Evolutionary conservation across 2,797 vertebrate genomes (phyloP).

Genomic region (Trachurus trachurus): DNA sequence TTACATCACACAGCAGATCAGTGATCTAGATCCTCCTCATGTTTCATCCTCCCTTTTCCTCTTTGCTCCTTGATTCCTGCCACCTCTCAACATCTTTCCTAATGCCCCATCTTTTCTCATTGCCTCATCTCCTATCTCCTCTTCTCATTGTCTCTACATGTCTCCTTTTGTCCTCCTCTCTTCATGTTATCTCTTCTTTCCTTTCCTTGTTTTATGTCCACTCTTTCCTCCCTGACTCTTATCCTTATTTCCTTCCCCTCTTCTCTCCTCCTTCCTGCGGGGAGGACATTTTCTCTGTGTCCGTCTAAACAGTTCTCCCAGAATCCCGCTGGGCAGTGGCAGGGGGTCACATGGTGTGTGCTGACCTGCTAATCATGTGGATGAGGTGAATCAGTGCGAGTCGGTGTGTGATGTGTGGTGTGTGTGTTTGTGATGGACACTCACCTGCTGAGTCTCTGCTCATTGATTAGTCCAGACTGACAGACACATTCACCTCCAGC

Average conservation of each 20-base stretch:
- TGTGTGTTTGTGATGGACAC: constrained; percentile 37
- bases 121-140: not conserved
- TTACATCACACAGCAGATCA: constrained; percentile 15
- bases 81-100: too few species aligned
- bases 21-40: not conserved
- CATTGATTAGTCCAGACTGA: constrained; percentile 67
- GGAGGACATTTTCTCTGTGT: constrained; percentile 10
- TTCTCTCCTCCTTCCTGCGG: constrained; percentile 17
- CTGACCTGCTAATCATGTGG: constrained; percentile 42
- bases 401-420: constrained; percentile 18
- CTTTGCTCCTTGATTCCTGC: too few species aligned
- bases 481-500: constrained; percentile 65
- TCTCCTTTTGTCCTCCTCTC: too few species aligned
- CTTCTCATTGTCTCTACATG: too few species aligned
- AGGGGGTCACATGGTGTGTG: constrained; percentile 36
- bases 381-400: constrained; percentile 15
- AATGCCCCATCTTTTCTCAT: not conserved
- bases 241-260: not conserved
- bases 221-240: not conserved
- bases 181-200: too few species aligned
- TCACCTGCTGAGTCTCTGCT: constrained; percentile 50
- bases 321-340: constrained; percentile 46
- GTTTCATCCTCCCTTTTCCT: not conserved
- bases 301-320: constrained; percentile 49
- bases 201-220: not conserved